phyloP scores from a whole-genome alignment of 2,113 vertebrate species.

The Antechinus flavipes region DNA sequence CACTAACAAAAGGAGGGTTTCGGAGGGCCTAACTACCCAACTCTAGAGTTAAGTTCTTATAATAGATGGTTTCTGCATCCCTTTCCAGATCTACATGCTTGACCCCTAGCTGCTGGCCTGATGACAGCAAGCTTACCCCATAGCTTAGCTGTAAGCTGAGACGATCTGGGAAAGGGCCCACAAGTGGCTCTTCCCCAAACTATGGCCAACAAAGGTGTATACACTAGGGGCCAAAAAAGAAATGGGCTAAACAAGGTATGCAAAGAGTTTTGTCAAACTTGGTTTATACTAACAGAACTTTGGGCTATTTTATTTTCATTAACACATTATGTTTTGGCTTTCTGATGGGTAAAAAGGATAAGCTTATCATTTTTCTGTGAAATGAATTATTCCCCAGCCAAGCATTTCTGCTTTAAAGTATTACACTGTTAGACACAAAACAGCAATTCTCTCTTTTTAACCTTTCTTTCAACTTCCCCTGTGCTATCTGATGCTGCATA shows the following conservation, averaged over 20 bases:
- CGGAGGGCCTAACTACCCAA: background rate
- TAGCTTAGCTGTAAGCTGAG: background rate
- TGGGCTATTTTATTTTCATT: background rate
- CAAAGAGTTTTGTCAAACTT: background rate
- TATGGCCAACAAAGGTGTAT: conserved; percentile 7
- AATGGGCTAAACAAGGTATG: background rate
- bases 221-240: conserved; percentile 15
- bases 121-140: background rate
- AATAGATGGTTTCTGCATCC: background rate
- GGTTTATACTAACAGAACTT: background rate
- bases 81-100: background rate
- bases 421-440: conserved; percentile 25
- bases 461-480: conserved; percentile 20
- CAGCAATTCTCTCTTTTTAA: conserved; percentile 4
- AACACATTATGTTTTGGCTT: background rate
- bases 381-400: background rate
- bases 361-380: background rate
- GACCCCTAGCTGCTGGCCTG: background rate
- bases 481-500: background rate
- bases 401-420: conserved; percentile 33
- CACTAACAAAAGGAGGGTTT: background rate
- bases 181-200: background rate
- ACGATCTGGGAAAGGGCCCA: conserved; percentile 1
- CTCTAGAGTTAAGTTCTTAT: background rate
- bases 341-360: conserved; percentile 26